Evolutionary conservation across 2,113 vertebrate genomes (phyloP).

Genomic region (Accipiter virgatus): DNA sequence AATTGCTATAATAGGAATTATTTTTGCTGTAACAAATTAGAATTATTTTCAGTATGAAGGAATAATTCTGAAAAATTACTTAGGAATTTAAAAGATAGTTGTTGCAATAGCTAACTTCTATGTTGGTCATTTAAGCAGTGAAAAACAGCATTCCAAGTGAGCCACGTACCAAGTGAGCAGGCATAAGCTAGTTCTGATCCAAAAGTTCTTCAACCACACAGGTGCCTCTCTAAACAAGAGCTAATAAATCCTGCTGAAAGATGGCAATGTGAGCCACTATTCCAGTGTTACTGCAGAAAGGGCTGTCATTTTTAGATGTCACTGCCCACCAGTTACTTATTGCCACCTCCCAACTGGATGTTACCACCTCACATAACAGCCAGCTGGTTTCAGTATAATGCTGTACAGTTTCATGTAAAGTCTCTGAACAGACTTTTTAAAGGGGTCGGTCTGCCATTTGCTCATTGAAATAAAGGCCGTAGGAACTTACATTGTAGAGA

Average conservation of each 20-base stretch:
- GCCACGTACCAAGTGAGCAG: fast-evolving
- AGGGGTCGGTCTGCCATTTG: background rate
- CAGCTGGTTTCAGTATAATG: background rate
- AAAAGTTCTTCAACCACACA: background rate
- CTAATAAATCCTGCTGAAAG: background rate
- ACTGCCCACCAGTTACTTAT: background rate
- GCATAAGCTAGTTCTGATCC: background rate
- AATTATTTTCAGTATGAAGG: background rate
- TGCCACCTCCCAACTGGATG: background rate
- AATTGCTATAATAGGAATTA: background rate
- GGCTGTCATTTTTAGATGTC: background rate
- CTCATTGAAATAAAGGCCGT: background rate
- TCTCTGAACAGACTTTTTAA: background rate
- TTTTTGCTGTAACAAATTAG: background rate
- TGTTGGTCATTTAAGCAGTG: background rate
- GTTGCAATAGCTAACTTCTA: background rate
- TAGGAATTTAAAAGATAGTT: background rate
- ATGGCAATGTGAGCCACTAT: background rate
- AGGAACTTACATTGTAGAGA: background rate
- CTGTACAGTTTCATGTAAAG: background rate
- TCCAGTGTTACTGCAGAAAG: background rate
- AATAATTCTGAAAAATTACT: background rate
- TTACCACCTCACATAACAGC: background rate
- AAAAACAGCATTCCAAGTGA: background rate
- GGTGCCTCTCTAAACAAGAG: background rate